Conservation (phyloP, 2,888 invertebrate species). For the Anarsia innoxiella region DNA sequence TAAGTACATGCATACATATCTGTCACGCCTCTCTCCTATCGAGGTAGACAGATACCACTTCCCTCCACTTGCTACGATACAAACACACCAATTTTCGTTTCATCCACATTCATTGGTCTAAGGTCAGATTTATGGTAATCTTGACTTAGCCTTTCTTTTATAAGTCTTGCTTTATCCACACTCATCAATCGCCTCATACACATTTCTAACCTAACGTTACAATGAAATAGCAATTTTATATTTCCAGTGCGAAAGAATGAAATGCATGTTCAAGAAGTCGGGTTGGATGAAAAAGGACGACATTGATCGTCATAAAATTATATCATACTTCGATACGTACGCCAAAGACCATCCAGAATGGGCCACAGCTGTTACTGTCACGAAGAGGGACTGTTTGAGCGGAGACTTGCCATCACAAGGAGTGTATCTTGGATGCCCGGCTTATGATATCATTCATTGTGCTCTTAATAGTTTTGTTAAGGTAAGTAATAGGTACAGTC, state of each 20-base stretch:
- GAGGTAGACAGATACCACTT: too few species aligned
- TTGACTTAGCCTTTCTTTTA: not conserved
- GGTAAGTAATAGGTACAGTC: conserved; percentile 34
- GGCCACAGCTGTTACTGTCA: conserved; percentile 37
- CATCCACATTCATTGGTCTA: too few species aligned
- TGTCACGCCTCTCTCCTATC: too few species aligned
- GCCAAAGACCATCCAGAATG: conserved; percentile 38
- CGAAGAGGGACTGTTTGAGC: conserved; percentile 35
- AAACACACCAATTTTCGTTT: too few species aligned
- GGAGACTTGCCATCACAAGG: conserved; percentile 39
- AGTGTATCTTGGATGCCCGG: conserved; percentile 38
- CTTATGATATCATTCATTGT: conserved; percentile 46
- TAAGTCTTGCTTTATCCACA: too few species aligned
- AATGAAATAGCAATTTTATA: too few species aligned
- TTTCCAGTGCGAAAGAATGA: conserved; percentile 45
- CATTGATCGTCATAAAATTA: conserved; percentile 36
- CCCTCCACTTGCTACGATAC: too few species aligned
- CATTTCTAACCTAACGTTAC: not conserved
- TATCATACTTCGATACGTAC: conserved; percentile 33
- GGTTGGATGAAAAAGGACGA: conserved; percentile 36
- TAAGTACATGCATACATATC: too few species aligned
- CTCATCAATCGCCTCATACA: too few species aligned
- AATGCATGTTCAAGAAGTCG: conserved; percentile 39
- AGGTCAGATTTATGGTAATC: not conserved
- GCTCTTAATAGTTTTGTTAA: conserved; percentile 34